Evolutionary conservation across 2,113 vertebrate genomes (phyloP), one percentile per base, ranked within the genome.

Genomic region (Peromyscus leucopus): DNA sequence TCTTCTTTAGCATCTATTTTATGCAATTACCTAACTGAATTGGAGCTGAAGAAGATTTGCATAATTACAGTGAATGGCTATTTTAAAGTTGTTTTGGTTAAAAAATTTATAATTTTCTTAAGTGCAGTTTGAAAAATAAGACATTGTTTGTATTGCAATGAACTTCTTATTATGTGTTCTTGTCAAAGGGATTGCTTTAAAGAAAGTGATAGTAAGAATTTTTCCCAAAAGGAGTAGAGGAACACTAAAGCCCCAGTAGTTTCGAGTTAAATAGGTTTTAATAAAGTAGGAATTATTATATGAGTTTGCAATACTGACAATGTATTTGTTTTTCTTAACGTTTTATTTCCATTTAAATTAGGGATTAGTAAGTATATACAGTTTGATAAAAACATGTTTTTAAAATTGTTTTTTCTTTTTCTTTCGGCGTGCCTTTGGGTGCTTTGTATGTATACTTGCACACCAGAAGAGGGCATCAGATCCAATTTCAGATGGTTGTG

Each of bases 271-370:
- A 51, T 51, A 51, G 7, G 48, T 79, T 79, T 79, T 79, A 33
- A 3, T 83, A 88, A 74, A 69, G 13, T 72, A 5, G 2, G 26
- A 7, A 13, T 51, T 55, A 55, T 15, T 55, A 55, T 78, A 51
- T 51, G 51, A 5, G 72, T 96, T 79, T 92, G 19, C 42, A 33
- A 57, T 85, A 79, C 22, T 51, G 28, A 51, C 28, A 33, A 28
- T 78, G 13, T 79, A 10, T 91, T 48, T 92, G 78, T 13, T 89
- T 19, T 83, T 33, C 28, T 67, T 36, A 72, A 46, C 51, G 63
- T 83, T 90, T 95, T 83, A 39, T 93, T n/a, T 90, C 48, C 87
- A 59, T 39, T 90, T 90, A 67, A 80, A 79, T 86, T 85, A 57
- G 59, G 46, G 46, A 86, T 93, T 46, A n/a, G 15, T 96, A 80